Base-by-base conservation (phyloP, 2,888 invertebrate species). In the Brachyopa scutellaris region DNA sequence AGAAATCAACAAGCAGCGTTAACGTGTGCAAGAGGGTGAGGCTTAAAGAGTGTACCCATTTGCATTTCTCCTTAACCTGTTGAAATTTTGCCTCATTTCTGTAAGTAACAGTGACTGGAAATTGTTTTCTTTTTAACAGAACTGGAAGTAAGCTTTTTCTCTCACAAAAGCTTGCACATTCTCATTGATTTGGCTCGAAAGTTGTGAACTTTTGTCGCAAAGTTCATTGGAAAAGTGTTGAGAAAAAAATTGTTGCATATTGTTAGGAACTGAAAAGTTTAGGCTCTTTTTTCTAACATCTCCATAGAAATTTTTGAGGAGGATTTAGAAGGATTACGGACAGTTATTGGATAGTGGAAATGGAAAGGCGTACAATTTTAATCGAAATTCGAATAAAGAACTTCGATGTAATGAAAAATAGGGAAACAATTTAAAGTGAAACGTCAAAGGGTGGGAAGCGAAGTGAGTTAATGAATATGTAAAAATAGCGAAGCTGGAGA, bases 1-100 rank as follows among this genome's bases (percentile, higher is more conserved):
- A 36, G 51, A 17, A 64, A 53, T 70, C 59, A 77, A 77, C 80
- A 76, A 76, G 69, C 62, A 23, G 23, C 11, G 21, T 42, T 33
- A 31, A 11, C 47, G 17, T 40, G 31, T 8, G 17, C 9, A 47
- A 4, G 3, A 15, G 13, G 21, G 45, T 36, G 40, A 19, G 15
- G 11, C 11, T 29, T 13, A n/a, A 15, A 17, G 36, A 23, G 17
- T 23, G 8, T 13, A 40, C 3, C 38, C 8, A 40, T 5, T 17
- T 38, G 9, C 8, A 2, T 42, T 26, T 19, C 45, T 15, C 13
- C 36, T 45, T 59, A 21, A 80, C 76, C 76, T 80, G 80, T 76
- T 80, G 76, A 70, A 73, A 33, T 23, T 19, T 3, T 57, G 0
- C 4, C 1, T 6, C 0, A 0, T 29, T 29, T 38, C 45, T 73